These are phyloP conservation scores for Nephotettix cincticeps DNA, from an alignment of 1,140 invertebrate genomes.

Conservation along the genomic window DNA sequence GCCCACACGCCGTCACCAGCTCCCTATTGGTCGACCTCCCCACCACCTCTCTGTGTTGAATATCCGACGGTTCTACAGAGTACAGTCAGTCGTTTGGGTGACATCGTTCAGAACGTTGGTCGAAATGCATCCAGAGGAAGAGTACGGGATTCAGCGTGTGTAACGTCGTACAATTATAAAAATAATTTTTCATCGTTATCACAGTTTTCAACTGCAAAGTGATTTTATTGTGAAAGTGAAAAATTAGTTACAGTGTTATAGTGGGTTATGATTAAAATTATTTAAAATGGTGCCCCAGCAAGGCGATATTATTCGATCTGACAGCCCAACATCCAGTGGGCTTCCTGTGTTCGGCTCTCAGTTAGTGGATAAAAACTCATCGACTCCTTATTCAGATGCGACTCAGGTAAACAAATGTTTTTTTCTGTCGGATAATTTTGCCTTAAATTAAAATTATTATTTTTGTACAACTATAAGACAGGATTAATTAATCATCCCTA, in stretches of 20 bases:
- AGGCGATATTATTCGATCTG: slow-evolving; percentile 49
- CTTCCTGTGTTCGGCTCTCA: slow-evolving; percentile 76
- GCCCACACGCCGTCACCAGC: background rate
- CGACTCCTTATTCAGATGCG: slow-evolving; percentile 93
- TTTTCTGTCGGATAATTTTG: no score
- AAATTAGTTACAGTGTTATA: background rate
- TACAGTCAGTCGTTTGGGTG: slow-evolving; percentile 12
- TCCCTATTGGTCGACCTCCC: background rate
- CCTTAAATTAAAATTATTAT: no score
- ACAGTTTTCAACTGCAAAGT: background rate
- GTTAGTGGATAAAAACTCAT: slow-evolving; percentile 83
- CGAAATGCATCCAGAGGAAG: background rate
- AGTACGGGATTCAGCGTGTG: slow-evolving; percentile 14
- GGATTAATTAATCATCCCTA: no score
- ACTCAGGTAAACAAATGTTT: no score
- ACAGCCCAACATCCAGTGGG: slow-evolving; percentile 49
- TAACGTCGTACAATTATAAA: background rate
- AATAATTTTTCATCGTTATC: background rate
- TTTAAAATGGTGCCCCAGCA: slow-evolving; percentile 61
- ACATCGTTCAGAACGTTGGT: background rate
- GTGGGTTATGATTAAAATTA: slow-evolving; percentile 29
- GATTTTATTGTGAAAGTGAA: slow-evolving; percentile 19
- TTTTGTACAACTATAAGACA: no score
- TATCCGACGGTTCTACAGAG: background rate
- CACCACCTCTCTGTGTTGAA: background rate